phyloP scores from a whole-genome alignment of 2,888 invertebrate genomes.

The Steinernema carpocapsae region DNA sequence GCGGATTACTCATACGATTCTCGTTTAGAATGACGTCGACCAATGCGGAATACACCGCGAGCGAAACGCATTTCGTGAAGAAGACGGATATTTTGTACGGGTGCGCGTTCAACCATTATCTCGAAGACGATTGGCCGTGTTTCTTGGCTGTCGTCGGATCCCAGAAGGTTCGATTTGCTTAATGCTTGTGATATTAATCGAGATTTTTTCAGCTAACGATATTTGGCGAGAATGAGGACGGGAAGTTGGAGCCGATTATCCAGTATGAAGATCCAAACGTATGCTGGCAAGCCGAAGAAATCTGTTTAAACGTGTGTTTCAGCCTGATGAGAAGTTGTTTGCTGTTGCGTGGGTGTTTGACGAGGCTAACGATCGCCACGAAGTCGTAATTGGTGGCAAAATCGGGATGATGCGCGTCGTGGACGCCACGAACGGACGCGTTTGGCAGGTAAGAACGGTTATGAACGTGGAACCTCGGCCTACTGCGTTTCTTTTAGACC shows the following conservation, averaged over 20 bases:
- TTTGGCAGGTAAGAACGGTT: slow-evolving; percentile 1
- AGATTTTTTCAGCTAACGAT: neutral
- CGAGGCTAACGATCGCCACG: slow-evolving; percentile 23
- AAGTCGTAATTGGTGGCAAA: slow-evolving; percentile 47
- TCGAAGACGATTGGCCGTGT: neutral
- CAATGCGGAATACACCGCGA: too few species aligned
- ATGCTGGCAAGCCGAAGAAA: neutral
- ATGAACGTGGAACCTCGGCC: neutral
- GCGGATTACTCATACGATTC: too few species aligned
- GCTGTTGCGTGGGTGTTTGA: slow-evolving; percentile 49
- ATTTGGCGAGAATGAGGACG: neutral
- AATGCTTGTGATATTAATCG: neutral
- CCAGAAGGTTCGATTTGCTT: neutral
- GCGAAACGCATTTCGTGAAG: too few species aligned
- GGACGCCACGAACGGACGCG: slow-evolving; percentile 36
- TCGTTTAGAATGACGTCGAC: too few species aligned
- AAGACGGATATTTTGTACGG: slow-evolving; percentile 3
- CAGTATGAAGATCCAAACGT: slow-evolving; percentile 17
- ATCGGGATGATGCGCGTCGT: slow-evolving; percentile 50
- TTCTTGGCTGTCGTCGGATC: neutral
- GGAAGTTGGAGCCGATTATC: neutral
- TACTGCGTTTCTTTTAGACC: slow-evolving; percentile 43
- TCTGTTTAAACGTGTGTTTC: slow-evolving; percentile 23
- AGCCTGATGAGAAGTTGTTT: slow-evolving; percentile 47
- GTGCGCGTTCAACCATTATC: slow-evolving; percentile 11